Evolutionary conservation across 2,888 invertebrate species (phyloP), one percentile per base, ranked within the genome.

Genomic region (Elmis aenea): DNA sequence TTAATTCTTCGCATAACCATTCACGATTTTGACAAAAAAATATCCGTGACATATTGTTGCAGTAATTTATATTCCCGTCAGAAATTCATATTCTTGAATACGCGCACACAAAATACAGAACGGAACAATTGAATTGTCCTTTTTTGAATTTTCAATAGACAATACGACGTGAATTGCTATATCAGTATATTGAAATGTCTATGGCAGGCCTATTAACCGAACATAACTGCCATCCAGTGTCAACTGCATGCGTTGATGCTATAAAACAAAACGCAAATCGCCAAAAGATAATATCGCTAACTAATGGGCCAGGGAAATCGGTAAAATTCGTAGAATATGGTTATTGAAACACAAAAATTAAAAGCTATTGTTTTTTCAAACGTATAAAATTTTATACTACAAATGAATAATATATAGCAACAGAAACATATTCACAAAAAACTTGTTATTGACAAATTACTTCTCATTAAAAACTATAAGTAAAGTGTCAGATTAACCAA

Each of bases 121-220:
- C 51, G 44, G 46, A 33, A 50, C 51, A 53, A 52, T 52, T 50
- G 52, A 51, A 52, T 51, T 51, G 46, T 48, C 43, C 45, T 51
- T 46, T 55, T 54, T 54, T 46, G 16, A 24, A 38, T 42, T 41
- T 40, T 41, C 39, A 37, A 46, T 48, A 47, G 51, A 50, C 54
- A 52, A 48, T 50, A 46, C 42, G 38, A 42, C 46, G 50, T 39
- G 52, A 52, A 58, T 54, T 45, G 54, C 54, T 53, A 50, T 57
- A 58, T 55, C 53, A 51, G 49, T 52, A 61, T 59, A 63, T 62
- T 60, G 61, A 64, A 64, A 63, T 59, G 65, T 64, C 64, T 59
- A 55, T 51, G 53, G 53, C 64, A 64, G 62, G 50, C 52, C 62
- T 57, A 61, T 62, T 61, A 60, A 50, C 54, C 46, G 51, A 50